Evolutionary conservation across 1,140 invertebrate species (phyloP), one percentile per base, ranked within the genome.

Genomic region (Meloidogyne chitwoodi): DNA sequence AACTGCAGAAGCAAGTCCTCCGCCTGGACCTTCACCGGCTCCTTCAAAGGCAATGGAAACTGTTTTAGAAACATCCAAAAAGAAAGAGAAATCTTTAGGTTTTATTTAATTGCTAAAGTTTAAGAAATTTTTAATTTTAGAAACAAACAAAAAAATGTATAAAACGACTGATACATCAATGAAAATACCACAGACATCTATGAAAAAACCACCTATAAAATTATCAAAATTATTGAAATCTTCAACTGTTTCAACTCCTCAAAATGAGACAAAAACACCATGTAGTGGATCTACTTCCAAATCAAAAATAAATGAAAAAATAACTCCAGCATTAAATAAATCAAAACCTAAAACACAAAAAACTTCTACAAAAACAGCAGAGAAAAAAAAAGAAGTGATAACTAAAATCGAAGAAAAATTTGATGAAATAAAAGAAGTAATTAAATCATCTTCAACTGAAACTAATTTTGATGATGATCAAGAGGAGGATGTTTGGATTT

Each of bases 401-500:
- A 72, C 63, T 1, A 12, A n/a, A n/a, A n/a, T n/a, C n/a, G n/a
- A 31, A 22, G 38, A 70, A 70, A 73, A 73, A 34, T 12, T 64
- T 19, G 56, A 34, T 0, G 70, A 63, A 26, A n/a, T 34, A 73
- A 73, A 63, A 34, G 56, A 61, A 64, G 41, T 64, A 22, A 34
- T 38, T 64, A 24, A 73, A 12, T 10, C 56, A 26, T 70, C 38
- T 41, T 19, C 34, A 26, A 41, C 38, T 22, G 48, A n/a, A n/a
- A 70, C 14, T 34, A 34, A 56, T 48, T 48, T 34, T 29, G 22
- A 72, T 19, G n/a, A 68, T 27, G 71, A 73, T 29, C 38, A 56
- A 64, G 71, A 73, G 12, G 81, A 83, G 10, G 68, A 77, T 61
- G 75, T 83, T 19, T 83, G 83, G 83, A 78, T 83, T 8, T 83